Base-by-base conservation (phyloP, 1,140 invertebrate species). In the Rhagoletis pomonella region DNA sequence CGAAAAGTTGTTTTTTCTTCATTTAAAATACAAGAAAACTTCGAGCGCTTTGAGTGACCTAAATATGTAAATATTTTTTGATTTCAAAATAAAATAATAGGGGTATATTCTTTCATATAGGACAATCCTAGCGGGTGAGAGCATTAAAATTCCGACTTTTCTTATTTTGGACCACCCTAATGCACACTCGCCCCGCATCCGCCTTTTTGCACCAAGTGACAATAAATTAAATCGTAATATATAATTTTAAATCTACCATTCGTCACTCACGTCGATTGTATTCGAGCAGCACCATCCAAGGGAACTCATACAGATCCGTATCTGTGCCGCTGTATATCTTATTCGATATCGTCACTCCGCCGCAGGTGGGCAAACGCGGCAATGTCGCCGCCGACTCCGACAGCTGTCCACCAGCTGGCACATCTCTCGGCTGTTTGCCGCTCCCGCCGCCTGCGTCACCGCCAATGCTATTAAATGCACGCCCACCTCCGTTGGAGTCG, bases 201-300 rank as follows among this genome's bases (percentile, higher is more conserved):
- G 29, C 29, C 7, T 29, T 73, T 14, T 73, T 12, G 19, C 44
- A 55, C 42, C 50, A 67, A 67, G 39, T 9, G 7, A 67, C 12
- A 47, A 14, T 60, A 85, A 44, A 39, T 64, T 17, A 64, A 86
- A 50, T 62, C 9, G 29, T 29, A 29, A 29, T 29, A 29, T 62
- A n/a, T 62, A 60, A 17, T 69, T 87, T 39, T 47, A 10, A 62
- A 62, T 62, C 5, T 44, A 42, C 55, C 6, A 29, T 81, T 69
- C n/a, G 59, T 42, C 44, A 86, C 85, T 88, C 59, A 90, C 89
- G 67, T 88, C 92, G 93, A 86, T 91, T 90, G 84, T 95, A 96
- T 88, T 95, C 95, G 58, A 96, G 89, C 0, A 95, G 90, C 0
- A 93, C 95, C 93, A 96, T 94, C 96, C 96, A 95, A 1, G 95